These are phyloP conservation scores for Agrypnia vestita DNA, from an alignment of 1,140 invertebrate genomes.

Conservation along the genomic window DNA sequence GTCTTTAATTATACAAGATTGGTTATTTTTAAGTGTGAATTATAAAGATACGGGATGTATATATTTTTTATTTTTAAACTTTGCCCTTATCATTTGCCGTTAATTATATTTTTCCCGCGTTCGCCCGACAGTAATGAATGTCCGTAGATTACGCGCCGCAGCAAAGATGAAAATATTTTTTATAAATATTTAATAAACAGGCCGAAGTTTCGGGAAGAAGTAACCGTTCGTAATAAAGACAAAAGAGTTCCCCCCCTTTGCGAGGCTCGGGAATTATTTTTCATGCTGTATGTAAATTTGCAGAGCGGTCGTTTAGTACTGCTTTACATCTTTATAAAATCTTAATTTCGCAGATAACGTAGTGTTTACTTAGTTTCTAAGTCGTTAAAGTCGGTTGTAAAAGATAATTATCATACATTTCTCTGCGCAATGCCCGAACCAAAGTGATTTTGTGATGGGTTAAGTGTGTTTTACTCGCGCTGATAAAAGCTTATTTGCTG, in stretches of 20 bases:
- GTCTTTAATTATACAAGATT: too few species aligned
- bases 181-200: constrained; percentile 40
- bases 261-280: constrained; percentile 24
- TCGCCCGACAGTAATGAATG: not conserved
- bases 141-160: not conserved
- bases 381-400: constrained; percentile 16
- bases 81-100: not conserved
- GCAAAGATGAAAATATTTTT: not conserved
- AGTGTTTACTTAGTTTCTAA: constrained; percentile 36
- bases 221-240: constrained; percentile 33
- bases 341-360: constrained; percentile 35
- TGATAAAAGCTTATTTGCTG: too few species aligned
- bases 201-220: constrained; percentile 6
- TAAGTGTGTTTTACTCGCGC: not conserved
- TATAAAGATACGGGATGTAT: not conserved
- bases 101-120: not conserved
- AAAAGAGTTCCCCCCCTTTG: constrained; percentile 17
- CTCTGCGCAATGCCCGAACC: not conserved
- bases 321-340: constrained; percentile 35
- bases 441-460: not conserved
- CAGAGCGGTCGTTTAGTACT: constrained; percentile 3
- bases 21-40: too few species aligned
- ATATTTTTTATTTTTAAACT: not conserved
- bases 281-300: constrained; percentile 34
- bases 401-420: constrained; percentile 22